Evolutionary conservation across 1,140 invertebrate species (phyloP).

Genomic region (Pollicipes pollicipes): DNA sequence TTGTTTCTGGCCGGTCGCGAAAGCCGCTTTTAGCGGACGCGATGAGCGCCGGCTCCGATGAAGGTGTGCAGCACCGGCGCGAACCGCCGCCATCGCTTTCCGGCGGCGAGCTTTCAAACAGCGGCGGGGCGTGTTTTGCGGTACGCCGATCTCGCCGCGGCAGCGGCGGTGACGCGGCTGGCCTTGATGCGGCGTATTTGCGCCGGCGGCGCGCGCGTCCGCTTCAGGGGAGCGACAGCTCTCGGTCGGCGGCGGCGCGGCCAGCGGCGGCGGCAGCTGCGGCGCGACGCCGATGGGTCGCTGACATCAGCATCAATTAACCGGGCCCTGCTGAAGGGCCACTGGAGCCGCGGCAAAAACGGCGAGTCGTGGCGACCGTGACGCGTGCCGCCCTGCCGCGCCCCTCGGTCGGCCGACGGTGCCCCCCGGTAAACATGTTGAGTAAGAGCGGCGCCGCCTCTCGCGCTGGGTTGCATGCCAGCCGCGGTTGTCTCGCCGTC

Average conservation of each 20-base stretch:
- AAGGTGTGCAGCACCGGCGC: neutral
- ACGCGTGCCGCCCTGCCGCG: no score
- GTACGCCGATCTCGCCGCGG: neutral
- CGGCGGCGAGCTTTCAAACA: neutral
- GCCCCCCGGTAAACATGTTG: no score
- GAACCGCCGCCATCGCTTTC: neutral
- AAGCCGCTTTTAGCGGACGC: neutral
- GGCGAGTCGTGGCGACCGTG: neutral
- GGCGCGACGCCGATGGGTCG: neutral
- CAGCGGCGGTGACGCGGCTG: no score
- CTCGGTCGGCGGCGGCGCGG: no score
- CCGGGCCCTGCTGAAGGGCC: neutral
- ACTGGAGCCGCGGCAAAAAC: neutral
- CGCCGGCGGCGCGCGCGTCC: neutral
- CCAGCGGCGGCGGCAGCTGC: neutral
- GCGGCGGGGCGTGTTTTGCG: neutral
- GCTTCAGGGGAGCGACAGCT: neutral
- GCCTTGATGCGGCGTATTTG: neutral
- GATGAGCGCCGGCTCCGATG: neutral
- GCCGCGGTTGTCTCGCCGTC: no score
- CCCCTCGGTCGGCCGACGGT: no score
- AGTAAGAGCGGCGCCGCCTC: no score
- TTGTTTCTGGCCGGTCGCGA: neutral
- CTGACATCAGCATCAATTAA: neutral
- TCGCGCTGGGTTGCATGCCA: no score